Evolutionary conservation across 2,888 invertebrate species (phyloP), one percentile per base, ranked within the genome.

Genomic region (Cosmopolites sordidus): DNA sequence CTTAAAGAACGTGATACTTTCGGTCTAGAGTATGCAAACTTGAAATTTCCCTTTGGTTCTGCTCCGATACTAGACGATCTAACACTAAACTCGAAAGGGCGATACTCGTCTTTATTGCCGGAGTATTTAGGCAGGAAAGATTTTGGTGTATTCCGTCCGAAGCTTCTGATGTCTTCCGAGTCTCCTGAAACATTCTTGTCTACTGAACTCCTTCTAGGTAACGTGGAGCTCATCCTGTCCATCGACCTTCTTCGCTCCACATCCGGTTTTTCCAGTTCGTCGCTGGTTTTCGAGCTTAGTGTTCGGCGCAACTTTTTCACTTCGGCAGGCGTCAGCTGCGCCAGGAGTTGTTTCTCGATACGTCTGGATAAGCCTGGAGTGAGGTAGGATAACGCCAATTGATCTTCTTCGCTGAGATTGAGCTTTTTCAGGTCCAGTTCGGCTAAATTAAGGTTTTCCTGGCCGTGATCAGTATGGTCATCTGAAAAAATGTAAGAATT

Each of bases 351-450:
- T 56, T 81, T 83, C 76, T 86, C 86, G 68, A 86, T 82, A 38
- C 84, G 81, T 64, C 83, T 82, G 60, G 86, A 83, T 63, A 86
- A 76, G 60, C 82, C 85, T 27, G 86, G 86, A 62, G 86, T 86
- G 61, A 86, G 78, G 62, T 81, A 83, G 16, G 83, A 84, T 61
- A 85, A 75, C 58, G 84, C 82, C 68, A 83, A 80, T 66, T 84
- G 76, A 76, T 86, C 86, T 67, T 82, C 81, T 72, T 86, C 84
- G 61, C 83, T 82, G 56, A 86, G 75, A 71, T 83, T 81, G 64
- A 86, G 77, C 64, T 83, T 79, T 67, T 83, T 83, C 64, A 86
- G 74, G 74, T 86, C 84, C 70, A 86, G 76, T 71, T 74, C 73
- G 62, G 71, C 69, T 71, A 74, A 72, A 69, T 74, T 73, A 68